Evolutionary conservation across 1,140 invertebrate species (phyloP), one percentile per base, ranked within the genome.

Genomic region (Drosophila repleta): DNA sequence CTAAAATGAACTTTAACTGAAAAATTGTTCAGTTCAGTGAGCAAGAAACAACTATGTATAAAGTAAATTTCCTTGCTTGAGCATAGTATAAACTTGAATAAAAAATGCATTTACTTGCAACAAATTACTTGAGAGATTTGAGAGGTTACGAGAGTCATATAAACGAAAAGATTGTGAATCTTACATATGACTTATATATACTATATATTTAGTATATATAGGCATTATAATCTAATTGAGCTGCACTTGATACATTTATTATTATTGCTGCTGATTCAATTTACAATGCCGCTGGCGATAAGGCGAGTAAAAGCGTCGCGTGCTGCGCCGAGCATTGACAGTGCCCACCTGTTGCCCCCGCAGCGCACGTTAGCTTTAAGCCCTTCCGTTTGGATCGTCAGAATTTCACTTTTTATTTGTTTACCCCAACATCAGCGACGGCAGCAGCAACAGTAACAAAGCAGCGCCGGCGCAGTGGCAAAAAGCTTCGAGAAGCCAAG

Each of bases 361-460:
- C 15, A 11, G 18, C 62, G 15, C 20, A 21, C 46, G 11, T 18
- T 11, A 45, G 43, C 39, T 52, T 62, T 52, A 17, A 65, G 49
- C 17, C 21, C 29, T 45, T 51, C 21, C n/a, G 35, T 57, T 41
- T 46, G 57, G 74, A 87, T 82, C 71, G 66, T 51, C 51, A 58
- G 21, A 63, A 52, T 87, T 87, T 82, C 71, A 87, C 82, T 88
- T 78, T 81, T 60, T 52, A 68, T 71, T 75, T 68, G 57, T 62
- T 62, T 49, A 18, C 37, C 26, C 13, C 8, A 43, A 39, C 11
- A 39, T n/a, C 37, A 15, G 15, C 37, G 15, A 39, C 35, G 11
- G 7, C 35, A 37, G 7, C 35, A 37, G 7, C 24, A 61, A 64
- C 68, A 76, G 76, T 65, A 56, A 65, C 68, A 56, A 65, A 37